Conservation (phyloP, 2,797 vertebrate genomes). For the Argentina silus region DNA sequence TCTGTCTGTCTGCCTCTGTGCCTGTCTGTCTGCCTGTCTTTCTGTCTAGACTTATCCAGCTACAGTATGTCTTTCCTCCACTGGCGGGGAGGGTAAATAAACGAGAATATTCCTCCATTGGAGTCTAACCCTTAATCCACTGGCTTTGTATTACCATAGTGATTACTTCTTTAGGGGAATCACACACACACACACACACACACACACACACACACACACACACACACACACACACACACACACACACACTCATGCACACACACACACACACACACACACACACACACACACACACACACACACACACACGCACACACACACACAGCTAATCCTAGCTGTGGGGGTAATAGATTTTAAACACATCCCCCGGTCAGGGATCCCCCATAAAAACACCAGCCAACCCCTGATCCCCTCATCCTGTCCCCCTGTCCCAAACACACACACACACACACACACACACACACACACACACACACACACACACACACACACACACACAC, state of each 20-base stretch:
- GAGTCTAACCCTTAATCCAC: slow-evolving; percentile 68
- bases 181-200: slow-evolving; percentile 46
- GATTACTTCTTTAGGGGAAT: slow-evolving; percentile 77
- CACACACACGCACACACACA: slow-evolving; percentile 22
- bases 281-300: slow-evolving; percentile 45
- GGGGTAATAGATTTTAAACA: slow-evolving; percentile 84
- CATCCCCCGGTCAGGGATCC: slow-evolving; percentile 75
- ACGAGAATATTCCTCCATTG: slow-evolving; percentile 53
- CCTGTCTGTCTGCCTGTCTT: neutral
- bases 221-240: slow-evolving; percentile 42
- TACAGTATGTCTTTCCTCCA: too few species aligned
- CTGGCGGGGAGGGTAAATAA: slow-evolving; percentile 56
- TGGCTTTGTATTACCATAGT: slow-evolving; percentile 79
- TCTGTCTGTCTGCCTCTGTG: too few species aligned
- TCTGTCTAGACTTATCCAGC: neutral
- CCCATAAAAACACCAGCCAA: slow-evolving; percentile 57
- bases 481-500: slow-evolving; percentile 6
- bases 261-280: slow-evolving; percentile 27
- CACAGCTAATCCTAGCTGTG: slow-evolving; percentile 76
- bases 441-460: slow-evolving; percentile 10
- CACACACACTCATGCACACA: slow-evolving; percentile 37
- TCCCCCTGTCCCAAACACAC: slow-evolving; percentile 45
- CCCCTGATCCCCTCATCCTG: slow-evolving; percentile 59
- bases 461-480: neutral
- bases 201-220: slow-evolving; percentile 23